Percentiles rank a stretch among this genome's conserved stretches.
Conservation (phyloP, 2,888 invertebrate species). For the Dasypogon diadema region DNA sequence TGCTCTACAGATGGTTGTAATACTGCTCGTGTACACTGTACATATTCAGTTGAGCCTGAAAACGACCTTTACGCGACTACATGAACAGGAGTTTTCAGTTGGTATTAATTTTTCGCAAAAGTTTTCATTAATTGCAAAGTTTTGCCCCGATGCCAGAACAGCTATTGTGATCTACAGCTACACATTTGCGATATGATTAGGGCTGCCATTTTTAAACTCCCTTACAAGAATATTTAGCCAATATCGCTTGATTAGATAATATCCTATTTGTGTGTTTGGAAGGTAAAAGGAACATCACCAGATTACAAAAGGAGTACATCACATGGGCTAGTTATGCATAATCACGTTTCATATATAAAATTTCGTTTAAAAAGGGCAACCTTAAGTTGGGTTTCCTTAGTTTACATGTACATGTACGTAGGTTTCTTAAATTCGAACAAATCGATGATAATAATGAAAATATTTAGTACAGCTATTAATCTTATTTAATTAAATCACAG, state of each 20-base stretch:
- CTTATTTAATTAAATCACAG: conserved; percentile 57
- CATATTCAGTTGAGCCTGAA: conserved; percentile 25
- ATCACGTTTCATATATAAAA: conserved; percentile 38
- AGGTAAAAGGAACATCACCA: conserved; percentile 46
- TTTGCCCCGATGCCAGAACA: conserved; percentile 49
- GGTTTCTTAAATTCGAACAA: conserved; percentile 49
- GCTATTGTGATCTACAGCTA: conserved; percentile 46
- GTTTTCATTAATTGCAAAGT: not conserved
- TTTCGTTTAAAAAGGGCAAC: conserved; percentile 48
- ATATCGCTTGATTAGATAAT: conserved; percentile 20
- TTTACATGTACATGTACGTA: conserved; percentile 35
- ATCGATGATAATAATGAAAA: conserved; percentile 53
- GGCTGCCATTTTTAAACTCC: conserved; percentile 46
- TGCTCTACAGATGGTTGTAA: conserved; percentile 47
- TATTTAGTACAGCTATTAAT: conserved; percentile 50
- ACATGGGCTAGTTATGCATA: conserved; percentile 44
- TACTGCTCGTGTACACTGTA: conserved; percentile 45
- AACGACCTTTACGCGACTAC: conserved; percentile 18
- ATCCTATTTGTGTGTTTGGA: conserved; percentile 27
- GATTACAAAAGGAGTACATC: conserved; percentile 45
- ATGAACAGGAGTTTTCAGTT: conserved; percentile 34
- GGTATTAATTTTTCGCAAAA: conserved; percentile 15
- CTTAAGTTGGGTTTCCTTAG: conserved; percentile 28
- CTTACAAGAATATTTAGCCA: conserved; percentile 13
- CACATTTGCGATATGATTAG: conserved; percentile 48